Conservation (phyloP, 2,113 vertebrate species). For the Marmota monax region DNA sequence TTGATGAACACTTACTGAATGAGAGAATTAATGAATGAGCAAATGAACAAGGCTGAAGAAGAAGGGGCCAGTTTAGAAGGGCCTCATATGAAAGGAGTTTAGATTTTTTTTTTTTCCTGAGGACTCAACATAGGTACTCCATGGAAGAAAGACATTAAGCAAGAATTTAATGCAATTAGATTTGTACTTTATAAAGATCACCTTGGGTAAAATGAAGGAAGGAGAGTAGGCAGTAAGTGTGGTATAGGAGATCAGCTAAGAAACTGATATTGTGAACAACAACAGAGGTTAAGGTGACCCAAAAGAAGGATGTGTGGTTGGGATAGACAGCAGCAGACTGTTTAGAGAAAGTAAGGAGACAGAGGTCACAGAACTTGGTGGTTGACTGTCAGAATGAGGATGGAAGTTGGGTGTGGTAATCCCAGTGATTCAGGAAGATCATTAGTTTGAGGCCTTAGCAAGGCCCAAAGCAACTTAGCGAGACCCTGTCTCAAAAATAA, state of each 20-base stretch:
- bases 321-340: neutral
- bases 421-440: too few species aligned
- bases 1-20: neutral
- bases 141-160: neutral
- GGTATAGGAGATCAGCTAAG: neutral
- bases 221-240: neutral
- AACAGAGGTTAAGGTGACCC: neutral
- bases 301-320: neutral
- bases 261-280: neutral
- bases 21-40: neutral
- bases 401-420: too few species aligned
- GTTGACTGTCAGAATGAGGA: neutral
- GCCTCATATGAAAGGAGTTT: neutral
- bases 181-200: neutral
- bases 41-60: neutral
- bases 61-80: neutral
- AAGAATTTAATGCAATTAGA: neutral
- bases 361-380: neutral
- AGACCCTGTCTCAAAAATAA: too few species aligned
- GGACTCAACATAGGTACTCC: neutral
- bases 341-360: neutral
- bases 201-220: slow-evolving; percentile 14
- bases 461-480: too few species aligned
- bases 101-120: slow-evolving; percentile 22
- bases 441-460: too few species aligned